Evolutionary conservation across 1,140 invertebrate genomes (phyloP).

Genomic region (Drosophila lacertosa): DNA sequence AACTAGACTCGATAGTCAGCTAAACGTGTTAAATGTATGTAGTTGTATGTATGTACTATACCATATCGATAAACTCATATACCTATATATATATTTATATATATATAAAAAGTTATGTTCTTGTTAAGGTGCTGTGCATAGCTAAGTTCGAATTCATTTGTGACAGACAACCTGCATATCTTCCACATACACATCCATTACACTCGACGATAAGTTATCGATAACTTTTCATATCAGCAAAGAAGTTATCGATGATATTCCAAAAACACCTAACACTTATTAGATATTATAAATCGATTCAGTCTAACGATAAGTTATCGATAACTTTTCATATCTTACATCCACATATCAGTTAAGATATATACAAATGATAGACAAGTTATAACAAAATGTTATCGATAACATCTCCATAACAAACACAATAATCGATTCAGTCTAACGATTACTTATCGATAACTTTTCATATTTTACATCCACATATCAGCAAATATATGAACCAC

Average conservation of each 20-base stretch:
- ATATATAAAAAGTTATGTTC: constrained; percentile 27
- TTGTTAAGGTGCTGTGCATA: constrained; percentile 67
- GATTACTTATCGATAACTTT: too few species aligned
- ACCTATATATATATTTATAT: constrained; percentile 19
- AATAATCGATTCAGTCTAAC: too few species aligned
- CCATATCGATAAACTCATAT: constrained; percentile 10
- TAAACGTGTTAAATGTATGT: constrained; percentile 34
- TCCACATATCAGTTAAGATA: too few species aligned
- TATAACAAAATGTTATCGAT: too few species aligned
- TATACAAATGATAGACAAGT: too few species aligned
- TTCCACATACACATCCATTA: constrained; percentile 42
- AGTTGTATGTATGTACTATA: constrained; percentile 17
- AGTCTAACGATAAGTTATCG: neutral
- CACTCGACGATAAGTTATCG: neutral
- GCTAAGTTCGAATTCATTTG: constrained; percentile 18
- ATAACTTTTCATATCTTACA: too few species aligned
- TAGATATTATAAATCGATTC: too few species aligned
- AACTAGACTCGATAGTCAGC: constrained; percentile 34
- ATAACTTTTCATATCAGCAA: neutral
- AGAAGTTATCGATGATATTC: too few species aligned
- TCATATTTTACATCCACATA: too few species aligned
- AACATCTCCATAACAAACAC: too few species aligned
- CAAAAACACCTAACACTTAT: too few species aligned
- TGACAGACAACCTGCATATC: constrained; percentile 6
- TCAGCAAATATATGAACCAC: neutral